Percentiles rank a stretch among this genome's conserved stretches.
phyloP scores from a whole-genome alignment of 2,888 invertebrate species.

The Tribolium freemani region DNA sequence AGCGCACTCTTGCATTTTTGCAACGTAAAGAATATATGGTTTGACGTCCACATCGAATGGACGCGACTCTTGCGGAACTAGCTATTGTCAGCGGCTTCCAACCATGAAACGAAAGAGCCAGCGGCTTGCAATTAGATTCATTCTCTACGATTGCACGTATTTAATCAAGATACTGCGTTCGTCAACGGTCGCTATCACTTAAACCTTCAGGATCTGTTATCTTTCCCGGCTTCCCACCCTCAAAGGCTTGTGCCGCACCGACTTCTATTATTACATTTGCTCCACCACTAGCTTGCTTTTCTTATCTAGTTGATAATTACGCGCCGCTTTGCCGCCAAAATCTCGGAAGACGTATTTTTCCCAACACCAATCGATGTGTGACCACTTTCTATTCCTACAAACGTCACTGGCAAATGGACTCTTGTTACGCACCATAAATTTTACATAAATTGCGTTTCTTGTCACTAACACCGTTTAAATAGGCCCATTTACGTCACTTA shows the following conservation, averaged over 20 bases:
- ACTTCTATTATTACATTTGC: constrained; percentile 35
- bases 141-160: constrained; percentile 45
- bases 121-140: constrained; percentile 42
- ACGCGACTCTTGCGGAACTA: constrained; percentile 19
- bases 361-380: constrained; percentile 1
- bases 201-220: constrained; percentile 42
- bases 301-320: constrained; percentile 36
- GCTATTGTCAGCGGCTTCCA: constrained; percentile 35
- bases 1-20: constrained; percentile 35
- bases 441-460: constrained; percentile 33
- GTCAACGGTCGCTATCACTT: constrained; percentile 42
- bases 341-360: constrained; percentile 5
- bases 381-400: constrained; percentile 7
- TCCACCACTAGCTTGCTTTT: constrained; percentile 32
- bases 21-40: constrained; percentile 27
- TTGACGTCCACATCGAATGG: constrained; percentile 21
- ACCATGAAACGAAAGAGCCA: constrained; percentile 37
- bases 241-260: constrained; percentile 22
- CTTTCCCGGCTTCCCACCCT: constrained; percentile 37
- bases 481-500: constrained; percentile 32
- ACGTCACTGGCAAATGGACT: constrained; percentile 22
- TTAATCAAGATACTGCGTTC: constrained; percentile 46
- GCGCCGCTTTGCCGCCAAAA: constrained; percentile 14
- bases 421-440: constrained; percentile 36
- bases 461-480: constrained; percentile 34